phyloP scores from a whole-genome alignment of 2,888 invertebrate genomes.

The Archips xylosteana region DNA sequence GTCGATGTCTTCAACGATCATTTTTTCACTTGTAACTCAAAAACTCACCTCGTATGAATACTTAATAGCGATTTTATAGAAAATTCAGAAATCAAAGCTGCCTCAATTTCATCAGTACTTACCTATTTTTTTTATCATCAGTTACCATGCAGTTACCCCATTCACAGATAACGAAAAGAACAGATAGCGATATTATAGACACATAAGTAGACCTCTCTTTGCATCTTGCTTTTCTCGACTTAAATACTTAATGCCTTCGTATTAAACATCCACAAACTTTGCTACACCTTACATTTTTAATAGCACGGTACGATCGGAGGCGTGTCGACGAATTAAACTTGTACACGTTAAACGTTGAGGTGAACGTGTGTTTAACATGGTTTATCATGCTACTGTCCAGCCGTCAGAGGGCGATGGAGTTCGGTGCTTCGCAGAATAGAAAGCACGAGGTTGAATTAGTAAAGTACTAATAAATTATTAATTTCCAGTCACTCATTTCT shows the following conservation, averaged over 20 bases:
- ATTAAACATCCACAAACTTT: constrained; percentile 11
- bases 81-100: too few relatives aligned
- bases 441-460: background rate
- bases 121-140: too few relatives aligned
- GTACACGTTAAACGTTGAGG: constrained; percentile 31
- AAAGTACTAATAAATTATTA: background rate
- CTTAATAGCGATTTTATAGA: too few relatives aligned
- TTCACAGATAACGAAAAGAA: too few relatives aligned
- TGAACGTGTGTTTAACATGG: constrained; percentile 35
- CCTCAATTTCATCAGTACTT: too few relatives aligned
- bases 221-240: background rate
- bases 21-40: too few relatives aligned
- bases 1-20: too few relatives aligned
- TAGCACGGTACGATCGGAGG: constrained; percentile 32
- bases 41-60: too few relatives aligned
- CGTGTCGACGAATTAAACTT: constrained; percentile 39
- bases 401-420: constrained; percentile 27
- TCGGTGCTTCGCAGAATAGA: constrained; percentile 5
- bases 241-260: background rate
- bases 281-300: constrained; percentile 27
- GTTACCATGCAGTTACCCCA: too few relatives aligned
- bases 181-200: too few relatives aligned
- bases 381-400: background rate
- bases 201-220: too few relatives aligned
- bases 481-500: background rate